Evolutionary conservation across 2,888 invertebrate genomes (phyloP).

Genomic region (Stratiomys singularior): DNA sequence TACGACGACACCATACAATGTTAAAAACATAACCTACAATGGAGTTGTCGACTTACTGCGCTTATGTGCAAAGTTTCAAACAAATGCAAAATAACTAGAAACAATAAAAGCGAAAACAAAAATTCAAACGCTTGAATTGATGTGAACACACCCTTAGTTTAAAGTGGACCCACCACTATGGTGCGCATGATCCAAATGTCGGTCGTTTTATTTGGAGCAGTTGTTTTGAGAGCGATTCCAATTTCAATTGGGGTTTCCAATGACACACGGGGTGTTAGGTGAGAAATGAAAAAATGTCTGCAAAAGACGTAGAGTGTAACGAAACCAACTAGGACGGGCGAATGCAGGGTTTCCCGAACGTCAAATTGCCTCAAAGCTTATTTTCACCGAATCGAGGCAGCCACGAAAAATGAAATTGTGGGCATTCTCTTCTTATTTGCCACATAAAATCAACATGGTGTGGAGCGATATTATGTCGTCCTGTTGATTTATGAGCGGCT

Average conservation of each 20-base stretch:
- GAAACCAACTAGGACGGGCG: no score
- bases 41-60: slow-evolving; percentile 20
- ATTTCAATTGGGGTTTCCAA: slow-evolving; percentile 24
- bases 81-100: not conserved
- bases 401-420: slow-evolving; percentile 34
- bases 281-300: not conserved
- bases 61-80: slow-evolving; percentile 39
- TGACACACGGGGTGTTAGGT: slow-evolving; percentile 19
- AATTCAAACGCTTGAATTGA: not conserved
- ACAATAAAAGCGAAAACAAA: no score
- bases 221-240: slow-evolving; percentile 14
- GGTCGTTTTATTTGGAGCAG: not conserved
- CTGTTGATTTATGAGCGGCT: slow-evolving; percentile 50
- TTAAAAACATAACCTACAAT: not conserved
- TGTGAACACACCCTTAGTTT: slow-evolving; percentile 44
- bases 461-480: slow-evolving; percentile 47
- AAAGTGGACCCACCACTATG: not conserved
- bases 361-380: slow-evolving; percentile 28
- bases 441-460: slow-evolving; percentile 45
- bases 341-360: not conserved
- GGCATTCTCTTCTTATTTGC: slow-evolving; percentile 18
- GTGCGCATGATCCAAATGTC: slow-evolving; percentile 18
- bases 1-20: not conserved
- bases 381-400: slow-evolving; percentile 40
- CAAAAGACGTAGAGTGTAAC: no score